A percentile compares a stretch with the other conserved stretches of the same genome.
Evolutionary conservation across 2,888 invertebrate genomes (phyloP).

Genomic region (Matsumyia berberina): DNA sequence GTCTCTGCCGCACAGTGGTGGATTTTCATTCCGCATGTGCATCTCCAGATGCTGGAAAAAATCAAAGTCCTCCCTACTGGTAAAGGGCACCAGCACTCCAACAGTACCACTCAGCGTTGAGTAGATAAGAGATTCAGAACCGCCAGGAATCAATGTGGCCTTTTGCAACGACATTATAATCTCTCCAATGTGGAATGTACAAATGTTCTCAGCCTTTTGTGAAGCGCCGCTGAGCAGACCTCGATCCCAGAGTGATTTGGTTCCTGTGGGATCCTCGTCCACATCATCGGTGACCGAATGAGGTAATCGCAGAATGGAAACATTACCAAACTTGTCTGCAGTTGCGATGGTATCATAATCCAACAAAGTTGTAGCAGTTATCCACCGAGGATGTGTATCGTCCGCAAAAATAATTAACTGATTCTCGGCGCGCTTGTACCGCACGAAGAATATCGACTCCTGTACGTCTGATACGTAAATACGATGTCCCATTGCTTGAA

Average conservation of each 20-base stretch:
- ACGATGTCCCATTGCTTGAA: constrained; percentile 96
- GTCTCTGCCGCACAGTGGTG: constrained; percentile 98
- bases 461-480: constrained; percentile 98
- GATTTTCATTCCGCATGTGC: constrained; percentile 99
- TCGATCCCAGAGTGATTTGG: constrained; percentile 97
- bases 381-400: constrained; percentile 98
- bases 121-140: constrained; percentile 98
- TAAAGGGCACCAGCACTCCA: constrained; percentile 96
- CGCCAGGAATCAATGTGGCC: constrained; percentile 98
- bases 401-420: constrained; percentile 99
- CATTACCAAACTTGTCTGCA: constrained; percentile 99
- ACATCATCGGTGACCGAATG: constrained; percentile 98
- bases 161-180: constrained; percentile 97
- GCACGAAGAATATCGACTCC: constrained; percentile 97
- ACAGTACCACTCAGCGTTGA: constrained; percentile 97
- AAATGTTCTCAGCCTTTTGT: constrained; percentile 97
- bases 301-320: constrained; percentile 95
- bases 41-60: constrained; percentile 99
- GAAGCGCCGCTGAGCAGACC: constrained; percentile 98
- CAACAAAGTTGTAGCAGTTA: constrained; percentile 94
- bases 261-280: constrained; percentile 99
- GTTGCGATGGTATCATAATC: constrained; percentile 98
- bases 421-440: constrained; percentile 97
- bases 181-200: constrained; percentile 98
- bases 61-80: constrained; percentile 98